Evolutionary conservation across 2,888 invertebrate genomes (phyloP), one percentile per base, ranked within the genome.

Genomic region (Pseudeuparius sepicola): DNA sequence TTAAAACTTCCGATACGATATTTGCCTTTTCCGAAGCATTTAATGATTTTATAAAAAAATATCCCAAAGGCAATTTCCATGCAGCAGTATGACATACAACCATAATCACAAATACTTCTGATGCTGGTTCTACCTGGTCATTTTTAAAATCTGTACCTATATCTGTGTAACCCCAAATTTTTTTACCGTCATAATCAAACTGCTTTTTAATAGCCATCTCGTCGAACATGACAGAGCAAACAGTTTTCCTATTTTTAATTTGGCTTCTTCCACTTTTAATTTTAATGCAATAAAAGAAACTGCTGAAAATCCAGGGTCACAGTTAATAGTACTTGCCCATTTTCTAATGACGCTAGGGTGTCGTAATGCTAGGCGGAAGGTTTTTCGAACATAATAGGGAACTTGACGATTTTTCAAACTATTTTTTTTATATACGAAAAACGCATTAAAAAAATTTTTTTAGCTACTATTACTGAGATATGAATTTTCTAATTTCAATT

Each of bases 31-130:
- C 35, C 11, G 14, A 15, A 12, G 34, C 42, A 15, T 28, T 37
- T 7, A 44, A 17, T 7, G 16, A 13, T 17, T 40, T 35, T 12
- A 38, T 40, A 2, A 44, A 34, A 31, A 37, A 40, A 20, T 44
- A 44, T 9, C 30, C 37, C n/a, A 44, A 25, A 10, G 44, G 42
- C 12, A 43, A 29, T 30, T 43, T 44, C 39, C 40, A 41, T 10
- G 29, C 6, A 4, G 10, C 31, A 23, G 38, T 40, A 4, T 32
- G 9, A 14, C 30, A 10, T 11, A 43, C 42, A 4, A 43, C 39
- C 42, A 44, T 36, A 10, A 44, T n/a, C 2, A 39, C 41, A 3
- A 39, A n/a, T 7, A 37, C 45, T 28, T 43, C 37, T 6, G 30
- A 31, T 14, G 40, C 43, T 24, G 24, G 25, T 14, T 36, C 14